Conservation (phyloP, 2,888 invertebrate species). For the Agriopis leucophaearia region DNA sequence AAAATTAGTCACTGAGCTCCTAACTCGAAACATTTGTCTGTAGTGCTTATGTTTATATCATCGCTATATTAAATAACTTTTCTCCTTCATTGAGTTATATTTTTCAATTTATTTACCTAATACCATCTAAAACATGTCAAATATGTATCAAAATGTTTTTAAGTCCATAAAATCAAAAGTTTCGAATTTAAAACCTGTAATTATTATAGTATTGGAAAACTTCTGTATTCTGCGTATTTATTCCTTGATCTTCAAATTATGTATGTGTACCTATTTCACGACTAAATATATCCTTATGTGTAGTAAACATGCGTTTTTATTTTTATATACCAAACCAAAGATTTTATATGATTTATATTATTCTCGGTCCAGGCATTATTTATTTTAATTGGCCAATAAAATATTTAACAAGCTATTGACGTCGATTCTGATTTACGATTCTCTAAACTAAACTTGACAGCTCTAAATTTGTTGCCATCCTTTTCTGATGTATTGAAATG, state of each 20-base stretch:
- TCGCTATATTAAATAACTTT: background rate
- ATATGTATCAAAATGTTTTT: conserved; percentile 46
- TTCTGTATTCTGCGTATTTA: conserved; percentile 54
- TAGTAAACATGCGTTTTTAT: conserved; percentile 70
- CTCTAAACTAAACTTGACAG: no score
- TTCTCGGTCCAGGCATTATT: no score
- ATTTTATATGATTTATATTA: no score
- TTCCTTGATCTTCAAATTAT: conserved; percentile 58
- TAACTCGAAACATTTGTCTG: background rate
- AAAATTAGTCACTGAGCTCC: background rate
- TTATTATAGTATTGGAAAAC: conserved; percentile 51
- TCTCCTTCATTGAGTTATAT: background rate
- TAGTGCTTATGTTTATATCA: conserved; percentile 12
- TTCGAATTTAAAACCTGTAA: conserved; percentile 48
- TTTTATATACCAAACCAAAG: background rate
- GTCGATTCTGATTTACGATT: no score
- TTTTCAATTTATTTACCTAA: background rate
- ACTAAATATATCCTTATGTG: conserved; percentile 79
- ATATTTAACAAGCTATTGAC: no score
- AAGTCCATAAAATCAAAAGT: conserved; percentile 17
- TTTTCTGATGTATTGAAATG: no score
- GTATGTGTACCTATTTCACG: conserved; percentile 66
- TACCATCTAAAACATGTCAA: conserved; percentile 6
- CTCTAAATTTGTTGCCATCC: no score
- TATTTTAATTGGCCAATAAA: no score